Evolutionary conservation across 1,140 invertebrate species (phyloP).

Genomic region (Dinoponera quadriceps): DNA sequence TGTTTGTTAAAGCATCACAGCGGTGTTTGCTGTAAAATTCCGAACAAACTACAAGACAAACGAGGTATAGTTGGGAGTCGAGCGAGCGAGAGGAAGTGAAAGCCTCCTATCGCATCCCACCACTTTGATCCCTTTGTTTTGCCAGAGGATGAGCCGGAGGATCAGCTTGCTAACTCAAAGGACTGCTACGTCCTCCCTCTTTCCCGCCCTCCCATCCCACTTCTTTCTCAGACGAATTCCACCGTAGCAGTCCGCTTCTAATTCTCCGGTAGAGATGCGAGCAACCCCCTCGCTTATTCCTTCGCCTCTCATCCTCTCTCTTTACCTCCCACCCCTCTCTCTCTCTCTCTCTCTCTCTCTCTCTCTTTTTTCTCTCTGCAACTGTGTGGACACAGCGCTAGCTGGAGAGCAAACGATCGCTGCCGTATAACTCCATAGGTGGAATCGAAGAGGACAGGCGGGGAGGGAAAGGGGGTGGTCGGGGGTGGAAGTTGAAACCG

Average conservation of each 20-base stretch:
- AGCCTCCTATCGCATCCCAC: constrained; percentile 69
- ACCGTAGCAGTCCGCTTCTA: constrained; percentile 55
- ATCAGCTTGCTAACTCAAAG: constrained; percentile 79
- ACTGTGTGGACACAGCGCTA: constrained; percentile 75
- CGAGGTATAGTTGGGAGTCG: constrained; percentile 60
- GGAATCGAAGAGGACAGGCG: constrained; percentile 50
- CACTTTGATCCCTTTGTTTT: constrained; percentile 78
- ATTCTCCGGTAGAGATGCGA: constrained; percentile 52
- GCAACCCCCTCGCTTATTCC: not conserved
- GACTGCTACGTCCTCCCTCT: constrained; percentile 61
- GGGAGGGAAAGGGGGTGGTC: not conserved
- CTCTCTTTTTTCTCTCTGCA: not conserved
- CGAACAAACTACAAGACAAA: constrained; percentile 75
- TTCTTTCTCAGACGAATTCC: constrained; percentile 60
- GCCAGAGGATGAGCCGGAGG: constrained; percentile 75
- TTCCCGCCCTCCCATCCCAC: constrained; percentile 35
- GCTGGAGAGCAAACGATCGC: constrained; percentile 77
- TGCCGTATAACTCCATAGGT: constrained; percentile 70
- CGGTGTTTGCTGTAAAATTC: constrained; percentile 73
- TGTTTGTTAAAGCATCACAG: constrained; percentile 67
- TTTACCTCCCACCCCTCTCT: not conserved
- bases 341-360: not conserved
- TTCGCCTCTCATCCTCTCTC: not conserved
- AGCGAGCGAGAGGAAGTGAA: constrained; percentile 63
- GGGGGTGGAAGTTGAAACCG: constrained; percentile 30